A percentile compares a stretch with the other conserved stretches of the same genome.
Conservation (phyloP, 1,140 invertebrate genomes). For the Solenopsis fugax region DNA sequence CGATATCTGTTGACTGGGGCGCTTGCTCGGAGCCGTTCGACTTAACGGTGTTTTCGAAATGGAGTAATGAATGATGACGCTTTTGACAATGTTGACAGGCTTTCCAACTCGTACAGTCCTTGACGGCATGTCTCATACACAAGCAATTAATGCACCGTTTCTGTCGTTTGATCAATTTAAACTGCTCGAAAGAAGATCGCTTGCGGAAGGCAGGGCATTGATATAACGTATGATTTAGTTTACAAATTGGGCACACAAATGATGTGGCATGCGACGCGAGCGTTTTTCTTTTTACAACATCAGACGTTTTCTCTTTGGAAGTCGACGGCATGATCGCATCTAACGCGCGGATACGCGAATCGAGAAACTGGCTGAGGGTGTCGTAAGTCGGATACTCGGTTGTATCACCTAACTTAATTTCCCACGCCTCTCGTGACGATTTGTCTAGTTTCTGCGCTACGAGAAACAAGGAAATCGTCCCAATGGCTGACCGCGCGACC, state of each 20-base stretch:
- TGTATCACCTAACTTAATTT: background rate
- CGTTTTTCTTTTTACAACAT: too few relatives aligned
- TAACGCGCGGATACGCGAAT: too few relatives aligned
- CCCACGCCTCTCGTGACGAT: background rate
- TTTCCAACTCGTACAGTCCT: background rate
- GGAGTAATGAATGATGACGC: background rate
- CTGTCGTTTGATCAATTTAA: background rate
- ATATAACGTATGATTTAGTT: background rate
- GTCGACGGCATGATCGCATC: background rate
- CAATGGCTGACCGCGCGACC: background rate
- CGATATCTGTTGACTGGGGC: fast-evolving
- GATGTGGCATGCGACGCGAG: background rate
- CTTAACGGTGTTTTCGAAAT: background rate
- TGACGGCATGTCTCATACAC: background rate
- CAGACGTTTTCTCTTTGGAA: background rate
- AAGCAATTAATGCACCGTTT: background rate
- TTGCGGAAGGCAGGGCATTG: background rate
- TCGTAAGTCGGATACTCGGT: background rate
- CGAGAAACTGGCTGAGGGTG: background rate
- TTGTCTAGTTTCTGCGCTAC: background rate
- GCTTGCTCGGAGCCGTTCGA: background rate
- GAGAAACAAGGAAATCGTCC: background rate
- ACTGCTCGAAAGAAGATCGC: background rate
- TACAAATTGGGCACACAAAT: background rate
- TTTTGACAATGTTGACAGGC: background rate